These are phyloP conservation scores for Coenonympha glycerion DNA, from an alignment of 2,888 invertebrate species.

Conservation along the genomic window DNA sequence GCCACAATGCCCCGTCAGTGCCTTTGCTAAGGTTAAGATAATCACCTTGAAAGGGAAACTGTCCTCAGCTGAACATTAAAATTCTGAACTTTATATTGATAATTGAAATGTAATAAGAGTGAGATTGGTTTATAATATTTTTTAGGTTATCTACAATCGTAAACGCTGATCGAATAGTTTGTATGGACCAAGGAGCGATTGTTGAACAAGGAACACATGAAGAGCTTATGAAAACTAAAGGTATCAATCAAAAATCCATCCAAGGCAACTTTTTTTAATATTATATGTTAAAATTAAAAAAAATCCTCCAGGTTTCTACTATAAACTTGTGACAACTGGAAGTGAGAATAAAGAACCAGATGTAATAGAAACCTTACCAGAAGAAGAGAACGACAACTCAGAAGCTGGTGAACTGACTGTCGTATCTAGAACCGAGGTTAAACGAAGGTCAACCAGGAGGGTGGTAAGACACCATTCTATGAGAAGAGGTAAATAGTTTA, in stretches of 20 bases:
- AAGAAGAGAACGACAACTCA: slow-evolving; percentile 46
- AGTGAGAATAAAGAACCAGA: slow-evolving; percentile 59
- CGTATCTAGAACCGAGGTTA: slow-evolving; percentile 47
- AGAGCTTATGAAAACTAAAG: slow-evolving; percentile 80
- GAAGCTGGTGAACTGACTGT: slow-evolving; percentile 35
- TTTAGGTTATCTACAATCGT: slow-evolving; percentile 81
- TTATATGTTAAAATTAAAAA: too few species aligned
- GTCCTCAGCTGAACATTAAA: too few species aligned
- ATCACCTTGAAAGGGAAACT: too few species aligned
- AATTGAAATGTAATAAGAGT: too few species aligned
- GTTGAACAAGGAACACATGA: slow-evolving; percentile 85
- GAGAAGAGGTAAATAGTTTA: slow-evolving; percentile 47
- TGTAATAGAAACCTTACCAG: slow-evolving; percentile 52
- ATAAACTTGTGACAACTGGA: slow-evolving; percentile 80
- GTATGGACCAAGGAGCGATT: slow-evolving; percentile 82
- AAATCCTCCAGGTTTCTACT: slow-evolving; percentile 56
- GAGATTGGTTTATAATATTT: too few species aligned
- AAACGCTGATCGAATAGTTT: slow-evolving; percentile 82
- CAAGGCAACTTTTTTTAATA: neutral
- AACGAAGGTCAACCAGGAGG: slow-evolving; percentile 51
- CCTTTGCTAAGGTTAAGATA: too few species aligned
- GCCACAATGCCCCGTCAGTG: too few species aligned
- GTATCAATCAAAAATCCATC: too few species aligned
- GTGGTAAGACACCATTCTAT: slow-evolving; percentile 57
- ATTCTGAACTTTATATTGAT: too few species aligned